Conservation (phyloP, 92 coral and sea anemone genomes). For the Parazoanthus darwini region DNA sequence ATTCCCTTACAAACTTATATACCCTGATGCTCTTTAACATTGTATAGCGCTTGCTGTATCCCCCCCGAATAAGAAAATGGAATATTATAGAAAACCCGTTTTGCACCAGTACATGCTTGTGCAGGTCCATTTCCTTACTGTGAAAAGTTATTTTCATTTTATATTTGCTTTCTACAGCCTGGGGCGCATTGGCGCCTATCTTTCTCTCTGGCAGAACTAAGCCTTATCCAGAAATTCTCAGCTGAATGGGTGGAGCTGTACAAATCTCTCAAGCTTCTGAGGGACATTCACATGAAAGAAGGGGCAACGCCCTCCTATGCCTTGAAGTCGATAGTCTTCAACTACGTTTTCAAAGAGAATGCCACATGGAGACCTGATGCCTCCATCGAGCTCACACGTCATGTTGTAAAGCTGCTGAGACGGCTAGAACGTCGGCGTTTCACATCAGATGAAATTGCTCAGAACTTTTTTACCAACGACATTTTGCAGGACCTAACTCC, state of each 20-base stretch:
- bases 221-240: conserved; percentile 29
- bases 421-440: background rate
- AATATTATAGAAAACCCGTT: background rate
- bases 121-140: background rate
- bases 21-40: no score
- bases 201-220: conserved; percentile 44
- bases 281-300: conserved; percentile 40
- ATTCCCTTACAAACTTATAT: no score
- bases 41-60: no score
- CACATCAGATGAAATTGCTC: background rate
- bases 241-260: conserved; percentile 9
- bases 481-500: background rate
- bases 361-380: background rate
- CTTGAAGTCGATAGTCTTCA: conserved; percentile 30
- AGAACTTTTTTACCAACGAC: background rate
- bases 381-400: background rate
- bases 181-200: conserved; percentile 44
- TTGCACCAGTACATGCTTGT: background rate
- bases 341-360: conserved; percentile 30
- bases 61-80: no score
- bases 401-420: conserved; percentile 5
- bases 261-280: conserved; percentile 44
- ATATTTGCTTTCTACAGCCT: background rate
- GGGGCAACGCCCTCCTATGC: conserved; percentile 28
- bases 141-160: background rate